These are phyloP conservation scores for Ochropleura leucogaster DNA, from an alignment of 2,888 invertebrate genomes.

Conservation along the genomic window DNA sequence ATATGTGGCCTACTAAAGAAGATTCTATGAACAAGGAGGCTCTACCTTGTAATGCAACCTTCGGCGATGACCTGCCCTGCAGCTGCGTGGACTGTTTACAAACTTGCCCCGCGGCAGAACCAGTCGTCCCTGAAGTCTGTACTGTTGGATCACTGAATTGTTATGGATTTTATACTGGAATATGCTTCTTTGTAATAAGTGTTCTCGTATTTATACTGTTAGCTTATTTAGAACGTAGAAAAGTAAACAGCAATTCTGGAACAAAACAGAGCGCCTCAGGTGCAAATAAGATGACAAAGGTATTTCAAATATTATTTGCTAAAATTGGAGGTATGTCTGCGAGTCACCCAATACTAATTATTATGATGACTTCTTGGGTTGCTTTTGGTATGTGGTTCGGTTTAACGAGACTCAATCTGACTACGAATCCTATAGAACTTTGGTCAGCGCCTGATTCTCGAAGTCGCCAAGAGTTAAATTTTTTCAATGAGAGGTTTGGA, in stretches of 20 bases:
- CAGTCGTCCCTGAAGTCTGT: slow-evolving; percentile 85
- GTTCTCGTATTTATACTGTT: slow-evolving; percentile 78
- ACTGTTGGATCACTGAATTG: slow-evolving; percentile 92
- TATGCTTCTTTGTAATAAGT: slow-evolving; percentile 88
- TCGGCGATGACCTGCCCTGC: slow-evolving; percentile 91
- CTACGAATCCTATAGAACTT: slow-evolving; percentile 97
- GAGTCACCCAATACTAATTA: slow-evolving; percentile 91
- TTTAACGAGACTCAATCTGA: slow-evolving; percentile 92
- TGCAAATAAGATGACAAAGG: slow-evolving; percentile 70
- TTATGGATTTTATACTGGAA: slow-evolving; percentile 91
- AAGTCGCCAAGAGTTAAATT: slow-evolving; percentile 95
- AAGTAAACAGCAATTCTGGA: slow-evolving; percentile 56
- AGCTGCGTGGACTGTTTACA: slow-evolving; percentile 94
- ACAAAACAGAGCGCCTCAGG: slow-evolving; percentile 33
- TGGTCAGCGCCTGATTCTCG: slow-evolving; percentile 97
- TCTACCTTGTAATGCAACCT: slow-evolving; percentile 91
- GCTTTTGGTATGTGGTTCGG: slow-evolving; percentile 92
- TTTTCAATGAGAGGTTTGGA: slow-evolving; percentile 96
- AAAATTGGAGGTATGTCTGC: slow-evolving; percentile 91
- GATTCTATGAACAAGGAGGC: slow-evolving; percentile 85
- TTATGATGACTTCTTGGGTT: slow-evolving; percentile 92
- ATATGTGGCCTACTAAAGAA: slow-evolving; percentile 78
- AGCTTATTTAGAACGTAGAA: slow-evolving; percentile 69
- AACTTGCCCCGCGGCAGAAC: slow-evolving; percentile 91
- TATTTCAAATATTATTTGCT: slow-evolving; percentile 79